Evolutionary conservation across 2,113 vertebrate species (phyloP), one percentile per base, ranked within the genome.

Genomic region (Tragulus kanchil): DNA sequence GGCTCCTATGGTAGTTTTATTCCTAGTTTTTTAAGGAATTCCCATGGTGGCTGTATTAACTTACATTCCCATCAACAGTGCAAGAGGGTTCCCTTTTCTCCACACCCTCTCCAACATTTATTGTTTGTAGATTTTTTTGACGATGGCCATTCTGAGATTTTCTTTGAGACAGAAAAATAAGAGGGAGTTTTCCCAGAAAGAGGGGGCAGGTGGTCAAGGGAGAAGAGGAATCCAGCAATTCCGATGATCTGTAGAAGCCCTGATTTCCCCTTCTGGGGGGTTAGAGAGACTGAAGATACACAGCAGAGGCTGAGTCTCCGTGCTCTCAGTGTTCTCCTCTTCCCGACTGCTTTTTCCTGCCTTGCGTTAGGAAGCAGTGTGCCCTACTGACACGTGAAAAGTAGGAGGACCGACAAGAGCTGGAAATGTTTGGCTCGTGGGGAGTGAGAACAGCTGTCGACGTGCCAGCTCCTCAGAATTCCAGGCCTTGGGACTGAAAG

Each of bases 131-230:
- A 5, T 45, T 73, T 45, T 45, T 45, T 73, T 45, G 21, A 73
- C 25, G 11, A 45, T 25, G 36, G 21, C 69, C 36, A 25, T 73
- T 73, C 36, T 13, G 69, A 45, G 36, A 73, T 21, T 19, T 85
- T 85, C 54, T 48, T 42, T 81, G 59, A 48, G n/a, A 9, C 77
- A 56, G 15, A 52, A 36, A 56, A 56, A 42, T 26, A 1, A 9
- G 17, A 12, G 31, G 25, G 50, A 52, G 17, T 19, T 85, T 94
- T 84, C 83, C 64, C 56, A 64, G 71, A 23, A 84, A 5, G 5
- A 2, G 1, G 19, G 1, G 0, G 7, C 3, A 3, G 12, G 48
- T 13, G 13, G 5, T n/a, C 50, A 65, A 78, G 64, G 15, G 65
- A 67, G 45, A 11, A 54, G 31, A 36, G 1, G 59, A 59, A 6